Evolutionary conservation across 2,113 vertebrate species (phyloP), one percentile per base, ranked within the genome.

Genomic region (Xyrauchen texanus): DNA sequence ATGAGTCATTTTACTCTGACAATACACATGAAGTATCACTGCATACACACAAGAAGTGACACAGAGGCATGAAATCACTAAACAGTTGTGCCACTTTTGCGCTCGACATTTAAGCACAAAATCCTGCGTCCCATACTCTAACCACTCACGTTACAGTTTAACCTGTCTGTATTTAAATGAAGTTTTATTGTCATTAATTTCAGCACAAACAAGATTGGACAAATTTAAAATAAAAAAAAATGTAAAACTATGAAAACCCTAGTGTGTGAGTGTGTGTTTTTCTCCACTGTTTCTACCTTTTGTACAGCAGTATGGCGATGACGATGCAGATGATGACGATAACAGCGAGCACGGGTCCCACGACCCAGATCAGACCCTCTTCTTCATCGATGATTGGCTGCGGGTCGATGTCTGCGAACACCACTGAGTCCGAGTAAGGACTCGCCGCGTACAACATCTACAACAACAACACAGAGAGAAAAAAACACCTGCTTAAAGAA

Each of bases 301-400:
- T 99, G 89, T 98, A 99, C 57, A 99, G 96, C 65, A 99, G 95
- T 85, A 99, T 99, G 83, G 97, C 97, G 84, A 99, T 99, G 83
- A 99, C 98, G 88, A 99, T 98, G 90, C 97, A 98, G 91, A 99
- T 99, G 90, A 99, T 99, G 93, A 99, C 99, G 84, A 99, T 96
- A 1, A 99, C 98, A 0, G 98, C 98, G 12, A 99, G 95, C 81
- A 99, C 98, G 42, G 98, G 98, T 42, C 98, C 98, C 84, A 99
- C 97, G 55, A 99, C 97, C 98, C 97, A 99, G 85, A 99, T 97
- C 60, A 99, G 94, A 9, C 98, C 98, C 89, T 99, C 98, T 80
- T 99, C 98, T 87, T 99, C 98, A 66, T 99, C 97, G n/a, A 97
- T 97, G 84, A 98, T 96, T 9, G 98, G 98, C 55, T 97, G 96